These are phyloP conservation scores for Chrysaora quinquecirrha DNA, from an alignment of 30 jellyfish, hydroid and myxozoan genomes.

Conservation along the genomic window DNA sequence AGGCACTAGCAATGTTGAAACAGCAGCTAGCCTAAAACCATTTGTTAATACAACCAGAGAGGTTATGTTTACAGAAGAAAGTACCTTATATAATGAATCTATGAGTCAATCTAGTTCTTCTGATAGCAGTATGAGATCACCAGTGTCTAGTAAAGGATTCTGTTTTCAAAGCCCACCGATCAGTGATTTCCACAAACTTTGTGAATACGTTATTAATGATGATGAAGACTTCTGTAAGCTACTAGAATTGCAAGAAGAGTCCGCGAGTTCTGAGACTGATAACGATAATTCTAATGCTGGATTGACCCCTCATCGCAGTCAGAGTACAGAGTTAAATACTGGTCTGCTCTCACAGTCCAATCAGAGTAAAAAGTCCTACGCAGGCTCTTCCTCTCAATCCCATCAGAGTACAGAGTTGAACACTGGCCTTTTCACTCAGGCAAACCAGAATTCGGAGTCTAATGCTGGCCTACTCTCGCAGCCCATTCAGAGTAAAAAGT, in stretches of 20 bases:
- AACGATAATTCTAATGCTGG: too few species aligned
- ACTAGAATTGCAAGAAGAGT: background rate
- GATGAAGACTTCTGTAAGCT: background rate
- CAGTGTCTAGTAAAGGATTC: background rate
- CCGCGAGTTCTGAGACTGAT: too few species aligned
- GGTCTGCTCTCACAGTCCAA: too few species aligned
- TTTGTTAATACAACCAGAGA: background rate
- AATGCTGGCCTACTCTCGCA: too few species aligned
- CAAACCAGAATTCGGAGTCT: too few species aligned
- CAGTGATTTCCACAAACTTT: background rate
- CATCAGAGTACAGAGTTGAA: too few species aligned
- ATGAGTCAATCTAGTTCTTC: background rate
- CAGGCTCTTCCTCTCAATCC: too few species aligned
- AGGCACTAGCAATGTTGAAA: background rate
- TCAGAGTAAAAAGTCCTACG: too few species aligned
- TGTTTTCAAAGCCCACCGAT: background rate
- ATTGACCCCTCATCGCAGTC: too few species aligned
- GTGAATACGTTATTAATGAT: background rate
- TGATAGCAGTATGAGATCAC: background rate
- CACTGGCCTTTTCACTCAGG: too few species aligned
- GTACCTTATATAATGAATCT: background rate
- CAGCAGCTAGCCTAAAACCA: background rate
- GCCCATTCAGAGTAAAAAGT: too few species aligned
- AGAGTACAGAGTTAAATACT: too few species aligned
- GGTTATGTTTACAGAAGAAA: background rate